Base-by-base conservation (phyloP, 2,113 vertebrate species). In the Anguilla rostrata region DNA sequence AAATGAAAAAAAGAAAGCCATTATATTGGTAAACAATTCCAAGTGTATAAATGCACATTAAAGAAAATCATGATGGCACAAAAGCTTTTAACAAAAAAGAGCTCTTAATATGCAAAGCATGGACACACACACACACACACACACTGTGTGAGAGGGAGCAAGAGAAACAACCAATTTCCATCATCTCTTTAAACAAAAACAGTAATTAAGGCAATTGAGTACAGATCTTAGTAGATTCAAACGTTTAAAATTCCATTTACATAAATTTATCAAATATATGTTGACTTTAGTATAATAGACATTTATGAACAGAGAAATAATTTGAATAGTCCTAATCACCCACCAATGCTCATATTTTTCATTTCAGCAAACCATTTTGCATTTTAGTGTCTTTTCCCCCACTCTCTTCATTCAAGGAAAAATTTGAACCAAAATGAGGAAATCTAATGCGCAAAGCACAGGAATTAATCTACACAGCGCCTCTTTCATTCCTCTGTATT, bases 401-500 rank as follows among this genome's bases (percentile, higher is more conserved):
- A 63, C 87, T 82, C 81, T 83, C 46, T 39, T 83, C 83, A 90
- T 90, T 92, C 87, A 88, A 93, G 92, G 94, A 92, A 92, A 34
- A 93, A 95, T 94, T 92, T 93, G 91, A 93, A 93, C 93, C 92
- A 90, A 92, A 94, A 93, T 89, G 86, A 34, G 34, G 34, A 34
- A 34, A 34, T 34, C 34, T 34, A 87, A 92, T 93, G 93, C 90
- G 92, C 90, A 92, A 91, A 94, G 94, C 91, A 85, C 92, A 88
- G 87, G 89, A 91, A 92, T 93, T 97, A 96, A 98, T 97, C 96
- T 97, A 94, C 34, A 20, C 20, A 18, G 14, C 0, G 20, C 60
- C 60, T 20, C 60, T 95, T 95, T 96, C 95, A 93, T 94, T 97
- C 95, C 94, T 96, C 96, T 97, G 95, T 95, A 95, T 97, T 97